Percentiles rank a stretch among this genome's conserved stretches.
These are phyloP conservation scores for Drosophila antonietae DNA, from an alignment of 2,888 invertebrate species.

Conservation along the genomic window DNA sequence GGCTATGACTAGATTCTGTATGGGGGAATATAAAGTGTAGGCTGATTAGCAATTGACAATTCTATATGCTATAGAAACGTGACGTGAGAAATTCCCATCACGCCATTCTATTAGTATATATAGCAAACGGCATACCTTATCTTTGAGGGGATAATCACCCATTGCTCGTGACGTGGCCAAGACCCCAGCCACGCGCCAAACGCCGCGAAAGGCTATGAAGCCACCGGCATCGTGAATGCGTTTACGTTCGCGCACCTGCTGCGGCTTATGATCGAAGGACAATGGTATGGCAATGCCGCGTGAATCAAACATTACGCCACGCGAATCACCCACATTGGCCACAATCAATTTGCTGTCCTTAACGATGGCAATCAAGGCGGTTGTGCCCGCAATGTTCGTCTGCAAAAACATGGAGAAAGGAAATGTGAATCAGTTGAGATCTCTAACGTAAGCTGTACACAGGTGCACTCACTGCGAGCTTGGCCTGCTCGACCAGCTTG, in stretches of 20 bases:
- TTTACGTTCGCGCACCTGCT: slow-evolving; percentile 95
- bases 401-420: slow-evolving; percentile 44
- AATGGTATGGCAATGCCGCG: slow-evolving; percentile 95
- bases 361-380: slow-evolving; percentile 94
- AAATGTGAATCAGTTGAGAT: neutral
- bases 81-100: slow-evolving; percentile 20
- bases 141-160: slow-evolving; percentile 97
- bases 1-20: slow-evolving; percentile 94
- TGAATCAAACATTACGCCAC: slow-evolving; percentile 97
- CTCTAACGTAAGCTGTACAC: neutral
- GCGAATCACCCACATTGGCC: slow-evolving; percentile 98
- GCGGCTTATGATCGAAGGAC: slow-evolving; percentile 98
- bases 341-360: slow-evolving; percentile 93
- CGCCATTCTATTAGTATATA: slow-evolving; percentile 22
- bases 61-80: neutral
- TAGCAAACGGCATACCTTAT: slow-evolving; percentile 55
- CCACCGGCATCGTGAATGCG: slow-evolving; percentile 98
- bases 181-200: slow-evolving; percentile 98
- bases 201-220: slow-evolving; percentile 97
- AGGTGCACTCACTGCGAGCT: slow-evolving; percentile 86
- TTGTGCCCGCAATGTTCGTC: slow-evolving; percentile 93
- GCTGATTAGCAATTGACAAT: slow-evolving; percentile 32
- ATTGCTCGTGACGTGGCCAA: slow-evolving; percentile 97
- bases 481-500: slow-evolving; percentile 92
- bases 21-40: slow-evolving; percentile 16